Conservation (phyloP, 2,113 vertebrate genomes). For the Penelope pileata region DNA sequence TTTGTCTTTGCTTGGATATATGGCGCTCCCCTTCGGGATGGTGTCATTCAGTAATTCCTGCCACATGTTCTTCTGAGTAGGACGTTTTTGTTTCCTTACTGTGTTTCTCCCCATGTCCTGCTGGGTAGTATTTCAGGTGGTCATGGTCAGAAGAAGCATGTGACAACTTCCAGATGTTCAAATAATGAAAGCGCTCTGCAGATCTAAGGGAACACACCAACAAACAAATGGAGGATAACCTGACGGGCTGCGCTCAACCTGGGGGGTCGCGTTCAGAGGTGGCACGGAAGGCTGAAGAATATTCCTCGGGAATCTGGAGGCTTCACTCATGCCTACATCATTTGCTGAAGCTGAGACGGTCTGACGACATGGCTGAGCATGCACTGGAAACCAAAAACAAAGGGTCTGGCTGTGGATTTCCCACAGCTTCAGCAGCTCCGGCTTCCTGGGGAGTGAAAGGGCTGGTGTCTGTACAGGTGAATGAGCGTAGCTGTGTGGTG, state of each 20-base stretch:
- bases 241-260: constrained; percentile 56
- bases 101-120: constrained; percentile 70
- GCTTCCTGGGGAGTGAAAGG: neutral
- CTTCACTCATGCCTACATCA: constrained; percentile 3
- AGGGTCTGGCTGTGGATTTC: neutral
- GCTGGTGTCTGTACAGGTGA: neutral
- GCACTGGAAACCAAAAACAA: neutral
- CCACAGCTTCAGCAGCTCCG: neutral
- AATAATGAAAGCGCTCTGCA: constrained; percentile 72
- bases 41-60: constrained; percentile 74
- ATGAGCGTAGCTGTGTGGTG: neutral
- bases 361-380: neutral
- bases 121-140: constrained; percentile 75
- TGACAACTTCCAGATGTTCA: constrained; percentile 79
- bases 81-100: constrained; percentile 75
- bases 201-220: constrained; percentile 69
- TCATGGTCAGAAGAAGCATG: constrained; percentile 70
- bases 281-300: neutral
- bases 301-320: constrained; percentile 1
- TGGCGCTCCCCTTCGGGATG: constrained; percentile 40
- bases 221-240: constrained; percentile 73
- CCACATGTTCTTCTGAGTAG: constrained; percentile 76
- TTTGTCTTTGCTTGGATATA: constrained; percentile 54
- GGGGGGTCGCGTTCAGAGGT: constrained; percentile 37
- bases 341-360: neutral